Base-by-base conservation (phyloP, 2,113 vertebrate genomes). In the Microcebus griseorufus region DNA sequence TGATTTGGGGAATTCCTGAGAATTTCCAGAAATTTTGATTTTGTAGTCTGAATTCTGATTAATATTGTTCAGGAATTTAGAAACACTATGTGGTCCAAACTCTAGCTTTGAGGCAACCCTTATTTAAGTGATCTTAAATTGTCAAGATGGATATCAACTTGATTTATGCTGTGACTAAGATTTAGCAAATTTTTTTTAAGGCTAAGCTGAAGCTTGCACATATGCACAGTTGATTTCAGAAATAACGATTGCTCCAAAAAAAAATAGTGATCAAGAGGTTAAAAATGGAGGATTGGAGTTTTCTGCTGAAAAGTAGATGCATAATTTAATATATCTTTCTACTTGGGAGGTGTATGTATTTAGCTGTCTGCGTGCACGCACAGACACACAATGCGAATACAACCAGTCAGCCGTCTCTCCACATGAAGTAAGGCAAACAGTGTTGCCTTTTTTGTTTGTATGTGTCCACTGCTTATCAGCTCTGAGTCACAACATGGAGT, bases 401-500 rank as follows among this genome's bases (percentile, higher is more conserved):
- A 70, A 14, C 51, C 64, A 67, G 48, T n/a, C 16, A 53, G 51
- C 6, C n/a, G 64, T 81, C 25, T 69, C 16, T 93, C 72, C 16
- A 48, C n/a, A 1, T 17, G 25, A 94, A 88, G 45, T 58, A 72
- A 87, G 60, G 23, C 83, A 92, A 69, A 13, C 18, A 65, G 29
- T 62, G 48, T 18, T 37, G 75, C 25, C 18, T 60, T 10, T 48
- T n/a, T 73, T 72, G 60, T 64, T 73, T 81, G 0, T 4, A 58
- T 67, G 11, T 96, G 87, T 92, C 60, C 45, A 69, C 86, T 97
- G 45, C 55, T 94, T 80, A 20, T 64, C n/a, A 90, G 88, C 39
- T 75, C 69, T 45, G 78, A 95, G 95, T 95, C 64, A 88, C 91
- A 96, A 48, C 95, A 64, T 88, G 67, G 73, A 96, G 53, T 78